These are phyloP conservation scores for Aix galericulata DNA, from an alignment of 2,113 vertebrate genomes.

Conservation along the genomic window DNA sequence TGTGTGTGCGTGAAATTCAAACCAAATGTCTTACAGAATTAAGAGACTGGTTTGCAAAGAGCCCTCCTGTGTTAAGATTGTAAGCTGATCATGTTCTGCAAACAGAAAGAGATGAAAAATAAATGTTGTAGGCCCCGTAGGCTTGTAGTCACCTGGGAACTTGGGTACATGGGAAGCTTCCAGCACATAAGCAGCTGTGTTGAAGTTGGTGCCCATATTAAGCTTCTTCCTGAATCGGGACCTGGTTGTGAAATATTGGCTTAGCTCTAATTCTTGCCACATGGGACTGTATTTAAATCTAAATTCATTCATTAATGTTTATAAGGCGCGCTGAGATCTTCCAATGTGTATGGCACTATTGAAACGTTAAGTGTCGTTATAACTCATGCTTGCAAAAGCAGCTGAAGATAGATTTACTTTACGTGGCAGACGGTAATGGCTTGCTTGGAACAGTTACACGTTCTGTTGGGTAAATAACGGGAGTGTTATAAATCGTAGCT, in stretches of 20 bases:
- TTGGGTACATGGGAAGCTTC: background rate
- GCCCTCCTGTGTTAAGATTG: constrained; percentile 4
- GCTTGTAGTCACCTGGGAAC: background rate
- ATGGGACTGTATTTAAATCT: background rate
- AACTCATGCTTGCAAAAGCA: constrained; percentile 62
- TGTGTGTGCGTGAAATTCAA: constrained; percentile 21
- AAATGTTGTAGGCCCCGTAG: background rate
- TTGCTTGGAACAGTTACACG: constrained; percentile 61
- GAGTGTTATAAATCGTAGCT: constrained; percentile 65
- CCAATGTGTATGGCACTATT: background rate
- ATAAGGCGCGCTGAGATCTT: background rate
- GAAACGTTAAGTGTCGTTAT: background rate
- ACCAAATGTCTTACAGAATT: constrained; percentile 42
- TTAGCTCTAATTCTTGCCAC: constrained; percentile 9
- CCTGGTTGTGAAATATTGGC: background rate
- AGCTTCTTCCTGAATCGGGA: background rate
- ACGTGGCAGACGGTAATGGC: constrained; percentile 37
- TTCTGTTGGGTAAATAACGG: constrained; percentile 72
- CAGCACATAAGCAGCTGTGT: background rate
- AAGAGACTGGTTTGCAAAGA: background rate
- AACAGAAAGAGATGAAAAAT: constrained; percentile 20
- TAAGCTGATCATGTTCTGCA: background rate
- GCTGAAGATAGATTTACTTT: constrained; percentile 66
- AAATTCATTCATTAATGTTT: constrained; percentile 18
- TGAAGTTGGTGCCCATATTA: background rate